Percentiles rank a stretch among this genome's conserved stretches.
Conservation (phyloP, 2,888 invertebrate species). For the Eremobia ochroleuca region DNA sequence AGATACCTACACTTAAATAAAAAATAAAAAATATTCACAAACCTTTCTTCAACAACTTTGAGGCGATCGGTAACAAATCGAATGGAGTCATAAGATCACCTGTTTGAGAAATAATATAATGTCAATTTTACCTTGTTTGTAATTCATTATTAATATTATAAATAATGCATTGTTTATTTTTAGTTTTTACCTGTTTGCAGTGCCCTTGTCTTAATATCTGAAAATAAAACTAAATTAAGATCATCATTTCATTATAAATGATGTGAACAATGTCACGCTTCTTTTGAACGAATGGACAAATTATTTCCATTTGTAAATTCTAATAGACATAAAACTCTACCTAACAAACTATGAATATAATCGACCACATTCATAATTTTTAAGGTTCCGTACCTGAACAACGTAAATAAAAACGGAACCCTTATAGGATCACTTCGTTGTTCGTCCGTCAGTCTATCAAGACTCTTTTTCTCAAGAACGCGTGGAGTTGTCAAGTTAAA, state of each 20-base stretch:
- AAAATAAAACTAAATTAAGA: slow-evolving; percentile 16
- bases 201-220: slow-evolving; percentile 9
- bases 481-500: background rate
- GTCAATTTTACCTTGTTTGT: background rate
- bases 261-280: no score
- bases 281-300: background rate
- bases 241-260: background rate
- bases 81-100: slow-evolving; percentile 80
- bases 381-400: background rate
- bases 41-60: slow-evolving; percentile 77
- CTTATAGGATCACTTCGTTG: background rate
- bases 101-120: slow-evolving; percentile 50
- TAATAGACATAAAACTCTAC: background rate
- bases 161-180: background rate
- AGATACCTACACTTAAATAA: background rate
- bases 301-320: background rate
- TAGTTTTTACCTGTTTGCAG: slow-evolving; percentile 28
- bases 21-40: slow-evolving; percentile 17
- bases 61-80: slow-evolving; percentile 78
- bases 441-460: background rate
- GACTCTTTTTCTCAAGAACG: background rate
- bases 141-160: background rate
- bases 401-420: background rate
- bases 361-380: background rate
- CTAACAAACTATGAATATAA: background rate